Conservation (phyloP, 2,113 vertebrate species). For the Salvelinus namaycush region DNA sequence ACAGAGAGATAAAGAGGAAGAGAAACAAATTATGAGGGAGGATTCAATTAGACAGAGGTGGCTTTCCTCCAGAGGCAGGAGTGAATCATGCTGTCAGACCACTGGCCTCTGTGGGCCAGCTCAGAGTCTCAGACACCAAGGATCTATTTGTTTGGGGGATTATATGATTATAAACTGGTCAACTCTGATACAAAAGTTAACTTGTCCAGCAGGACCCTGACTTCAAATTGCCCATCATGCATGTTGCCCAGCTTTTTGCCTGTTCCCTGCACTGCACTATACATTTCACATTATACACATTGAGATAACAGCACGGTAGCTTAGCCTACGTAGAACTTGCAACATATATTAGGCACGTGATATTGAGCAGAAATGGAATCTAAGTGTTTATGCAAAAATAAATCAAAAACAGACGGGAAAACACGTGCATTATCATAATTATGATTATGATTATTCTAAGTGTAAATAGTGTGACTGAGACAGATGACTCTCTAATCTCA, state of each 20-base stretch:
- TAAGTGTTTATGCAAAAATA: not conserved
- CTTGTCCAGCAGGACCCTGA: not conserved
- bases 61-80: slow-evolving; percentile 16
- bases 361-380: too few species aligned
- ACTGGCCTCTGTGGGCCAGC: not conserved
- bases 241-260: not conserved
- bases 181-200: not conserved
- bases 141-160: slow-evolving; percentile 3
- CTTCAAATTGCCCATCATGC: not conserved
- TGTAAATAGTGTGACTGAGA: slow-evolving; percentile 5
- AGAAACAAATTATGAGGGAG: slow-evolving; percentile 10
- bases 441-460: not conserved
- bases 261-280: too few species aligned
- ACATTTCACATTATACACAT: too few species aligned
- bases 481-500: slow-evolving; percentile 17
- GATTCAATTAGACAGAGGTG: slow-evolving; percentile 20
- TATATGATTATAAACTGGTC: not conserved
- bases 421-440: not conserved
- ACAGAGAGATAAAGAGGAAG: slow-evolving; percentile 3
- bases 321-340: too few species aligned
- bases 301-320: too few species aligned
- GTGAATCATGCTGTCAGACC: slow-evolving; percentile 1
- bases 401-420: not conserved
- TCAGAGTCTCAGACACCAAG: not conserved
- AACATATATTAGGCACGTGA: too few species aligned